Evolutionary conservation across 2,113 vertebrate genomes (phyloP).

Genomic region (Leptobrachium ailaonicum): DNA sequence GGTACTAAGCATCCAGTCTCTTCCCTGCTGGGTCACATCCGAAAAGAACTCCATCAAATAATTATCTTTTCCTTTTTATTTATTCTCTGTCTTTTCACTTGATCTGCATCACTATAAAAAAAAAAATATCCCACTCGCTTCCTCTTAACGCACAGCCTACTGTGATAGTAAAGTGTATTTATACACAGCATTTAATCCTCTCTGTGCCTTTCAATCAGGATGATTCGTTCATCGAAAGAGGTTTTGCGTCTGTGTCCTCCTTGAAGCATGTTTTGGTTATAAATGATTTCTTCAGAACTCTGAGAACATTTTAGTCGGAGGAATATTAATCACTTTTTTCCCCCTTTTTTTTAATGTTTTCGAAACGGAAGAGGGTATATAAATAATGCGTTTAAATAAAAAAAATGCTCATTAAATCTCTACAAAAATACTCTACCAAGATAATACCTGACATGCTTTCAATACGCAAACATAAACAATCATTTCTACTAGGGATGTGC

Average conservation of each 20-base stretch:
- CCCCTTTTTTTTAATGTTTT: not conserved
- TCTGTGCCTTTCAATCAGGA: conserved; percentile 42
- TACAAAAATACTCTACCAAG: too few species aligned
- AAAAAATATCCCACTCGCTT: conserved; percentile 68
- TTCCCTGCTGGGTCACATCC: conserved; percentile 73
- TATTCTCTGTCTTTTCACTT: conserved; percentile 72
- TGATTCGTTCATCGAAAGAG: conserved; percentile 11
- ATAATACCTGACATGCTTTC: too few species aligned
- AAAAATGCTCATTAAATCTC: too few species aligned
- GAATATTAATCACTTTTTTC: conserved; percentile 46
- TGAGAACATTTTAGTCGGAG: conserved; percentile 32
- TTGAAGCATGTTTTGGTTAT: conserved; percentile 48
- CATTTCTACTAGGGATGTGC: too few species aligned
- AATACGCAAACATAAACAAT: too few species aligned
- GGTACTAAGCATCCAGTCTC: conserved; percentile 70
- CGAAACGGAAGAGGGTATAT: not conserved
- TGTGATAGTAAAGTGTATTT: conserved; percentile 69
- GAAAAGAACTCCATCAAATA: conserved; percentile 77
- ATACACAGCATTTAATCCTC: conserved; percentile 65
- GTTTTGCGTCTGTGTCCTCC: conserved; percentile 42
- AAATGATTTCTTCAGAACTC: conserved; percentile 27
- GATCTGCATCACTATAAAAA: conserved; percentile 75
- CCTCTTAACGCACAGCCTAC: conserved; percentile 63
- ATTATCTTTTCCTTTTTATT: conserved; percentile 74
- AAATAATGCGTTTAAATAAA: too few species aligned